These are phyloP conservation scores for Gobionotothen gibberifrons DNA, from an alignment of 2,797 vertebrate species.

Conservation along the genomic window DNA sequence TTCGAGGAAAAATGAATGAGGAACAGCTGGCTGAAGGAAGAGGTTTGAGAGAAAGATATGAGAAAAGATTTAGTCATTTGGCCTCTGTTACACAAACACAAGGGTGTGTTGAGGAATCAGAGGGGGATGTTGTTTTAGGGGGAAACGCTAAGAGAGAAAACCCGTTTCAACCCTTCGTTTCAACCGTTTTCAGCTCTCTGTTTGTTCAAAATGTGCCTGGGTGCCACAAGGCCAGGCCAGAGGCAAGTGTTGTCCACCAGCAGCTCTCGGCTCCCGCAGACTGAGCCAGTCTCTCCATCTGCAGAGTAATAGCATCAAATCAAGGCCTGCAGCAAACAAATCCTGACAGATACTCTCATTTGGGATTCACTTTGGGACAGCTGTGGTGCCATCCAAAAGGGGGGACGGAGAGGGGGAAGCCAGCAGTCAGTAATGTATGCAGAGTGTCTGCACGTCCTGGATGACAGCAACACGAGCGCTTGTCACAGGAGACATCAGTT, in stretches of 20 bases:
- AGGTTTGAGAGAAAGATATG: constrained; percentile 51
- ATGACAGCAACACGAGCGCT: constrained; percentile 81
- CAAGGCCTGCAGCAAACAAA: constrained; percentile 79
- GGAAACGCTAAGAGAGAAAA: constrained; percentile 45
- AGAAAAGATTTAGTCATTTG: constrained; percentile 56
- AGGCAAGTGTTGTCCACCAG: constrained; percentile 73
- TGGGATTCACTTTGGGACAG: constrained; percentile 82
- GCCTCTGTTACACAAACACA: constrained; percentile 60
- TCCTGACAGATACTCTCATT: constrained; percentile 82
- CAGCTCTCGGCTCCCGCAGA: constrained; percentile 59
- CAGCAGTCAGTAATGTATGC: constrained; percentile 80
- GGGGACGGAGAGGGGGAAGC: constrained; percentile 64
- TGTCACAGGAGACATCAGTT: constrained; percentile 85
- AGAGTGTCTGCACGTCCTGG: constrained; percentile 79
- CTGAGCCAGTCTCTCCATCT: constrained; percentile 68
- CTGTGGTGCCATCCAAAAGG: constrained; percentile 78
- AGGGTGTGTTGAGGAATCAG: constrained; percentile 57
- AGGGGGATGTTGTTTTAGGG: constrained; percentile 60
- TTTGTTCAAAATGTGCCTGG: constrained; percentile 67
- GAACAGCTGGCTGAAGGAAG: constrained; percentile 82
- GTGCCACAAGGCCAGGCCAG: constrained; percentile 65
- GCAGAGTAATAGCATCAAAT: constrained; percentile 79
- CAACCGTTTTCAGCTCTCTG: constrained; percentile 61
- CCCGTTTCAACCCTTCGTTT: constrained; percentile 36
- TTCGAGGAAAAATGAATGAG: constrained; percentile 82